Evolutionary conservation across 2,888 invertebrate genomes (phyloP), one percentile per base, ranked within the genome.

Genomic region (Meta bourneti): DNA sequence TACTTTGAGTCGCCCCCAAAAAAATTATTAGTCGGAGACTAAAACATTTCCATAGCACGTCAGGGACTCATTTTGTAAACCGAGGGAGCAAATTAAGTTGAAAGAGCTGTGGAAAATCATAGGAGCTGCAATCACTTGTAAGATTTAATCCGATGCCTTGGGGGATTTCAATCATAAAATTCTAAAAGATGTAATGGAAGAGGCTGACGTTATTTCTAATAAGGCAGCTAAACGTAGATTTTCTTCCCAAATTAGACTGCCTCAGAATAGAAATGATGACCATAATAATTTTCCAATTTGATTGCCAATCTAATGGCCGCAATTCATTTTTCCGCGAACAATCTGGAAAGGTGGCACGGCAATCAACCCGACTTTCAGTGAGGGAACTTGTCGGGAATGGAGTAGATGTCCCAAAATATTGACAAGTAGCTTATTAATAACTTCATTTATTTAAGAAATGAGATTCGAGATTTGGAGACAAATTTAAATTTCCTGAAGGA

Each of bases 61-160:
- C 87, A 74, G 91, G 91, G 91, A 91, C 91, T 83, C 87, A 90
- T 91, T 91, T 75, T 78, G 83, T 7, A 78, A 83, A 72, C 72
- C 77, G 82, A 79, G 78, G 52, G 78, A 82, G 61, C 85, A 90
- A 90, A 90, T 90, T 90, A 88, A 82, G 91, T 81, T 83, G 81
- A 52, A 70, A 82, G 86, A 86, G 54, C 72, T 20, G 81, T 48
- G 70, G 48, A 83, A 91, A 91, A 91, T 91, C 87, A 87, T 82
- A 49, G 91, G 52, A 61, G 19, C 61, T 51, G 91, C 77, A 91
- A 91, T 91, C 91, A 91, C 54, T 87, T 91, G 87, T 78, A 81
- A 91, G 87, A 91, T 91, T 91, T 91, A 88, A 91, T 87, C 81
- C 74, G 77, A 72, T 87, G 83, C 91, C 91, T 83, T 74, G 78